phyloP scores from a whole-genome alignment of 1,140 invertebrate species.

The Drosophila equinoxialis region DNA sequence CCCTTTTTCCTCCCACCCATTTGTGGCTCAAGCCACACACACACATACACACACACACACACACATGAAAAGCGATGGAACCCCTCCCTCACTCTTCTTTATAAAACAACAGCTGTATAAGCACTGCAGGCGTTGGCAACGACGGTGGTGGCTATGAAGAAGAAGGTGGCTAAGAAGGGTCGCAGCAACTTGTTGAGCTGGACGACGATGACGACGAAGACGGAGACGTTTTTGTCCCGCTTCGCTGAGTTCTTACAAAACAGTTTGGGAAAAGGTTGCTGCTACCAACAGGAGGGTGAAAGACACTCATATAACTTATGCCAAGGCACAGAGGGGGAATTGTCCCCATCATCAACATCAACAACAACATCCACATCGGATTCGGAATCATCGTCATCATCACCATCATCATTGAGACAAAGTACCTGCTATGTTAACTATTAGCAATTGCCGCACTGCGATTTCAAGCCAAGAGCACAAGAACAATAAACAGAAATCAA shows the following conservation, averaged over 20 bases:
- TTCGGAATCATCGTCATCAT: conserved; percentile 33
- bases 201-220: conserved; percentile 25
- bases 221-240: conserved; percentile 56
- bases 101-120: conserved; percentile 72
- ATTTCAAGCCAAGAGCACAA: conserved; percentile 24
- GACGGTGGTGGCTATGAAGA: background rate
- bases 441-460: conserved; percentile 29
- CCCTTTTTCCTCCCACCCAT: conserved; percentile 7
- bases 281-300: conserved; percentile 5
- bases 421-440: conserved; percentile 63
- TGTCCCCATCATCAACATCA: conserved; percentile 27
- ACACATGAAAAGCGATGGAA: background rate
- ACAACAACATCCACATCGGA: conserved; percentile 4
- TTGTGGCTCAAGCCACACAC: background rate
- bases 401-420: conserved; percentile 35
- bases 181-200: conserved; percentile 70
- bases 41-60: background rate
- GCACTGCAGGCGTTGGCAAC: conserved; percentile 21
- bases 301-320: conserved; percentile 50
- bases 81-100: background rate
- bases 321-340: conserved; percentile 37
- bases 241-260: conserved; percentile 60
- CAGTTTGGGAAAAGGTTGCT: background rate
- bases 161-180: conserved; percentile 37
- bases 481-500: conserved; percentile 74